Conservation (phyloP, 2,888 invertebrate species). For the Rhorus exstirpatorius region DNA sequence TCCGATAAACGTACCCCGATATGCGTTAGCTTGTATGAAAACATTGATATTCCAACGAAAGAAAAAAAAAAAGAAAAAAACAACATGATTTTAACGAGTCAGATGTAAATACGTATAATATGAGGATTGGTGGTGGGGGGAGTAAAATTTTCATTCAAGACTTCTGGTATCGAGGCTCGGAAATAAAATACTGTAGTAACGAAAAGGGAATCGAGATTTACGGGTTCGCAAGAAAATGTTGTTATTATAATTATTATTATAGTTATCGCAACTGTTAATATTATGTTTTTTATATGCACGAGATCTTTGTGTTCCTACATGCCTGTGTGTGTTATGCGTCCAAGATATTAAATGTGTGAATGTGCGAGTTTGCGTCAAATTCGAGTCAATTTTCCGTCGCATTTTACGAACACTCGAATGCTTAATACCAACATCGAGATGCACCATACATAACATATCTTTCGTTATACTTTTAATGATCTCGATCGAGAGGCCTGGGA, state of each 20-base stretch:
- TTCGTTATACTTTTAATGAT: slow-evolving; percentile 39
- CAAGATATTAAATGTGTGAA: slow-evolving; percentile 33
- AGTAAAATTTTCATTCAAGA: neutral
- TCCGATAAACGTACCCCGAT: neutral
- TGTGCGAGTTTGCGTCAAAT: slow-evolving; percentile 30
- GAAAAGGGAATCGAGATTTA: slow-evolving; percentile 48
- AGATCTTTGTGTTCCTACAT: slow-evolving; percentile 70
- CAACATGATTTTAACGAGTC: neutral
- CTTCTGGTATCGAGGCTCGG: neutral
- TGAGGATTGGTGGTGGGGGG: neutral
- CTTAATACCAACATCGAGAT: slow-evolving; percentile 47
- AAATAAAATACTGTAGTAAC: slow-evolving; percentile 13
- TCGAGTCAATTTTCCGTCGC: slow-evolving; percentile 23
- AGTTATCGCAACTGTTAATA: slow-evolving; percentile 8
- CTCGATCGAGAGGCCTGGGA: neutral
- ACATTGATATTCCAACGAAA: slow-evolving; percentile 21
- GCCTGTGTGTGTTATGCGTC: slow-evolving; percentile 38
- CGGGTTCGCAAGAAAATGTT: slow-evolving; percentile 43
- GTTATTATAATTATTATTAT: slow-evolving; percentile 50
- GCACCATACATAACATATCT: too few species aligned
- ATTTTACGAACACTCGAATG: slow-evolving; percentile 20
- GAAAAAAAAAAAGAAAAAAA: too few species aligned
- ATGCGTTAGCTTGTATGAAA: neutral
- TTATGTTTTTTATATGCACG: slow-evolving; percentile 47
- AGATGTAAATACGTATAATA: slow-evolving; percentile 32